Evolutionary conservation across 2,113 vertebrate species (phyloP), one percentile per base, ranked within the genome.

Genomic region (Misgurnus mizolepis): DNA sequence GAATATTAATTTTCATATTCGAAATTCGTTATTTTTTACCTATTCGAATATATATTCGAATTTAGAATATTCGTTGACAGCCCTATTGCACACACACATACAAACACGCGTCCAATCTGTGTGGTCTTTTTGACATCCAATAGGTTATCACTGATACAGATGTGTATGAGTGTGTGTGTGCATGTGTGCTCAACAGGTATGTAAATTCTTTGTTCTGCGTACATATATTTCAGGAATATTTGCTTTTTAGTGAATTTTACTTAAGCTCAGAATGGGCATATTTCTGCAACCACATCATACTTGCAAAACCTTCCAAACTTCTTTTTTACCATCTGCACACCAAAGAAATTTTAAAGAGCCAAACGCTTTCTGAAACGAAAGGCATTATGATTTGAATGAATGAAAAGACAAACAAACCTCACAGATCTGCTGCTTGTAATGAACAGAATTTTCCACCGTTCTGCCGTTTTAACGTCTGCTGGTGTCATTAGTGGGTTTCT

Each of bases 401-500:
- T 45, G 76, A 27, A 67, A 34, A 18, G 55, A 60, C n/a, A 45
- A 73, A 60, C 55, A 60, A 73, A 73, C 39, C n/a, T 60, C n/a
- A 6, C 27, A 14, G 50, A 49, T 49, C 39, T 40, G 18, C 12
- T 80, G 62, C 64, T 49, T 80, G 50, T 74, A n/a, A 75, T 68
- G 40, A 55, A 17, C 6, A 58, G 45, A 41, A 43, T 73, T 82
- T 81, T 82, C 82, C 84, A 62, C 34, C 56, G 40, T 50, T 43
- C 12, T 68, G 69, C 76, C 65, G 15, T 78, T 75, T 74, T 41
- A 67, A 47, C 60, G 73, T 62, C 78, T 80, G 61, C 68, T 58
- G 80, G 72, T 82, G 80, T 82, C 80, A 86, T 83, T 80, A 77
- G 80, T 65, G 82, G 84, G 73, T 68, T 82, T 50, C 68, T 40